Evolutionary conservation across 1,140 invertebrate species (phyloP).

Genomic region (Coptotermes formosanus): DNA sequence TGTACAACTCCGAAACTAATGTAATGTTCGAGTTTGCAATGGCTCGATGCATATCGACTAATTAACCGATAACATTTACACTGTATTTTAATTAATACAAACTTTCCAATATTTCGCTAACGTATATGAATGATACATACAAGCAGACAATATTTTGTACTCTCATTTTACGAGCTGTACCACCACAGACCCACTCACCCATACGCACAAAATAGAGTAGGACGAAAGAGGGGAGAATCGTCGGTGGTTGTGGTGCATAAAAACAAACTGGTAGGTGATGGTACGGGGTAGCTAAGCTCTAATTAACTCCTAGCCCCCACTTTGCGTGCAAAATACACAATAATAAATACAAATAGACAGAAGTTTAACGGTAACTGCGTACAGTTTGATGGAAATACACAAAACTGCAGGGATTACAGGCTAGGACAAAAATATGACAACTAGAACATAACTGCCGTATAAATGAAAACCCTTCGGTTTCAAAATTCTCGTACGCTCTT

Average conservation of each 20-base stretch:
- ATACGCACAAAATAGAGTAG: not conserved
- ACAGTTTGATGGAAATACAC: constrained; percentile 17
- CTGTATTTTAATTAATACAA: constrained; percentile 14
- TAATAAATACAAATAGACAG: not conserved
- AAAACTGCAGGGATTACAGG: not conserved
- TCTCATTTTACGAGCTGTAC: not conserved
- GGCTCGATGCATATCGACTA: constrained; percentile 7
- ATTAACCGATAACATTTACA: constrained; percentile 17
- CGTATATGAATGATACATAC: not conserved
- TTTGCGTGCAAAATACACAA: constrained; percentile 12
- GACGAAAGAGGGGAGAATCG: not conserved
- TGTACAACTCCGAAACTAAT: not conserved
- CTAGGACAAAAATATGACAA: not conserved
- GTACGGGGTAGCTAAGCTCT: not conserved
- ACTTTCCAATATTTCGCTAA: constrained; percentile 18
- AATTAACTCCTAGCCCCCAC: constrained; percentile 1
- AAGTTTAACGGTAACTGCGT: not conserved
- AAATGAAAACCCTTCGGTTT: not conserved
- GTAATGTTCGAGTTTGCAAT: not conserved
- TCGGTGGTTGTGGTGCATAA: not conserved
- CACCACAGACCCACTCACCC: not conserved
- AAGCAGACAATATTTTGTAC: not conserved
- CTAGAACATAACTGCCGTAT: not conserved
- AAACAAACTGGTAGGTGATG: not conserved
- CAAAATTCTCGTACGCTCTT: not conserved